Evolutionary conservation across 2,888 invertebrate species (phyloP), one percentile per base, ranked within the genome.

Genomic region (Dolomedes plantarius): DNA sequence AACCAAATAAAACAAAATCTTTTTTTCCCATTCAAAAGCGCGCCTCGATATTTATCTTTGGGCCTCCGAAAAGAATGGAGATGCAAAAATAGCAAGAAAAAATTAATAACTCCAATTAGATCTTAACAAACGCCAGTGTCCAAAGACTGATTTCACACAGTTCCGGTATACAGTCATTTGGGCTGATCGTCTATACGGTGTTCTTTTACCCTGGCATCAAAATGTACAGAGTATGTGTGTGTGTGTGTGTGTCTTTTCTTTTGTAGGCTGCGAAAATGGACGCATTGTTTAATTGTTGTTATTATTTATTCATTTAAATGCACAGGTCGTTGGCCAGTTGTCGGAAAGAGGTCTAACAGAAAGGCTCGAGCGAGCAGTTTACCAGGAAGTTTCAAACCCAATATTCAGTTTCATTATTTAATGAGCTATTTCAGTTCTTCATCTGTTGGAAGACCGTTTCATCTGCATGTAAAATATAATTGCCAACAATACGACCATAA

Each of bases 91-190:
- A 68, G 29, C 32, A 50, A 65, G 68, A 69, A 69, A 56, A 82
- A 82, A 82, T 82, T 82, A 82, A 82, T 82, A 82, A 82, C 81
- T 75, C 81, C 81, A 82, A 82, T 82, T 82, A 82, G 81, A 74
- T 62, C 75, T 62, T 39, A 62, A 75, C 81, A 82, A 82, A 82
- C 50, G 68, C 74, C 56, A 28, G 68, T 16, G 80, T 81, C 81
- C 41, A 28, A 62, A 75, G 68, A 74, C 75, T 74, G 73, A 74
- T 74, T 81, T 68, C 80, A 39, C 50, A 65, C 31, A 64, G 80
- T 80, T 80, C 80, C 80, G 80, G 80, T 65, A 71, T 76, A 75
- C 64, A 29, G 64, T 64, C 64, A 64, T 64, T 64, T 64, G 64
- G 29, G 28, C 64, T 29, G 28, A 64, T 64, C 27, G 28, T 64